Evolutionary conservation across 2,113 vertebrate species (phyloP).

Genomic region (Condylura cristata): DNA sequence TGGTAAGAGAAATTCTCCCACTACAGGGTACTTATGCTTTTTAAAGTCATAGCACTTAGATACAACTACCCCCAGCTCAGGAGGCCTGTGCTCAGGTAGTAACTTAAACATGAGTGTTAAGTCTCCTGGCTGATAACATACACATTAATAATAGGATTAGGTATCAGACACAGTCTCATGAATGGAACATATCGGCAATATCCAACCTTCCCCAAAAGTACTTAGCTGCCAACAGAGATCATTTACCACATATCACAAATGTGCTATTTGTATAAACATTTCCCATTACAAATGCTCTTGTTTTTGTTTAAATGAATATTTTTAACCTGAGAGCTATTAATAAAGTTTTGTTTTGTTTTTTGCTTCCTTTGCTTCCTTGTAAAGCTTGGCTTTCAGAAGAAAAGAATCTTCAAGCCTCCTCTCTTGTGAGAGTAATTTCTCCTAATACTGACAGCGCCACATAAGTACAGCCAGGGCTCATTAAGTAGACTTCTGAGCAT

Average conservation of each 20-base stretch:
- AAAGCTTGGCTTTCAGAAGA: conserved; percentile 33
- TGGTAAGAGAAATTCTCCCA: not conserved
- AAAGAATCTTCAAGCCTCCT: conserved; percentile 11
- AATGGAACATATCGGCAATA: not conserved
- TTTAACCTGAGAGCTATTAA: conserved; percentile 57
- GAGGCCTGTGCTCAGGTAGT: not conserved
- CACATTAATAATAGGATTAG: not conserved
- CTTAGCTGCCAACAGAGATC: conserved; percentile 20
- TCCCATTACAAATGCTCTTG: conserved; percentile 31
- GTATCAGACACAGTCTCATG: not conserved
- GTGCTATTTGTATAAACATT: conserved; percentile 41
- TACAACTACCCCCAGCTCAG: not conserved
- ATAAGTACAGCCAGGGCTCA: conserved; percentile 55
- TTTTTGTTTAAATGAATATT: conserved; percentile 47
- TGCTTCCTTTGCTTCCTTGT: conserved; percentile 13
- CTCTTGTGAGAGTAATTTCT: conserved; percentile 58
- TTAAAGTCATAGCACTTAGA: not conserved
- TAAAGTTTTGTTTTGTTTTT: too few species aligned
- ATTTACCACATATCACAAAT: conserved; percentile 39
- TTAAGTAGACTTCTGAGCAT: conserved; percentile 70
- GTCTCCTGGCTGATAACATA: not conserved
- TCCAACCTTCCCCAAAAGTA: not conserved
- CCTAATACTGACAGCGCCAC: not conserved
- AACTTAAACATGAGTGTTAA: not conserved
- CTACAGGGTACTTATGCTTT: not conserved